Evolutionary conservation across 2,888 invertebrate species (phyloP).

Genomic region (Pecten maximus): DNA sequence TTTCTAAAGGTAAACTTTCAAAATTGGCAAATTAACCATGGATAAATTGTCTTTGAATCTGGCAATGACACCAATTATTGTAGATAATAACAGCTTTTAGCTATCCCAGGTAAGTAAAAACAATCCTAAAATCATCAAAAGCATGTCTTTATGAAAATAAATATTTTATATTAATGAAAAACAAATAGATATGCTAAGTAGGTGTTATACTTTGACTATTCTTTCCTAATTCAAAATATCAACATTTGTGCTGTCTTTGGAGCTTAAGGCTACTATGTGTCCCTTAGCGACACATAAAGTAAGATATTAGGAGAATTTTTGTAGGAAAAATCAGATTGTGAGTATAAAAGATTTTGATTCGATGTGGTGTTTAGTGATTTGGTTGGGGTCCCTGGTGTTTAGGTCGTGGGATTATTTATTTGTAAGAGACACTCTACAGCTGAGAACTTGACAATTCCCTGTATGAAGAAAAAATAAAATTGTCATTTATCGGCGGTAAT

Average conservation of each 20-base stretch:
- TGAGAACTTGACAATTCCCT: slow-evolving; percentile 35
- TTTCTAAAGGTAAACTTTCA: too few relatives aligned
- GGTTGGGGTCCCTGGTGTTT: not conserved
- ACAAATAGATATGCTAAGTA: not conserved
- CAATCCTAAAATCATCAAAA: not conserved
- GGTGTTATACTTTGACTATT: not conserved
- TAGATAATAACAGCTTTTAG: not conserved
- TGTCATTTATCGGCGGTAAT: slow-evolving; percentile 27
- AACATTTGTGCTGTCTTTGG: not conserved
- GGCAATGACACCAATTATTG: not conserved
- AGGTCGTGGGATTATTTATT: slow-evolving; percentile 14
- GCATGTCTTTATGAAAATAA: not conserved
- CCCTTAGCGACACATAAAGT: not conserved
- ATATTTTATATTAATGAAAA: not conserved
- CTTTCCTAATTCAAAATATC: not conserved
- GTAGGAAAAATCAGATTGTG: not conserved
- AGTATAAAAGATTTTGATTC: slow-evolving; percentile 20
- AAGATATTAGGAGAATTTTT: slow-evolving; percentile 31
- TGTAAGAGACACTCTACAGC: slow-evolving; percentile 30
- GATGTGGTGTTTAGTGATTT: slow-evolving; percentile 35
- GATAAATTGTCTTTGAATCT: too few relatives aligned
- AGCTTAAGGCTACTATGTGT: not conserved
- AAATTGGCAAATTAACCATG: too few relatives aligned
- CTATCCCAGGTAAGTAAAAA: not conserved
- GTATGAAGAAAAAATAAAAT: slow-evolving; percentile 35